Evolutionary conservation across 2,797 vertebrate genomes (phyloP).

Genomic region (Thunnus albacares): DNA sequence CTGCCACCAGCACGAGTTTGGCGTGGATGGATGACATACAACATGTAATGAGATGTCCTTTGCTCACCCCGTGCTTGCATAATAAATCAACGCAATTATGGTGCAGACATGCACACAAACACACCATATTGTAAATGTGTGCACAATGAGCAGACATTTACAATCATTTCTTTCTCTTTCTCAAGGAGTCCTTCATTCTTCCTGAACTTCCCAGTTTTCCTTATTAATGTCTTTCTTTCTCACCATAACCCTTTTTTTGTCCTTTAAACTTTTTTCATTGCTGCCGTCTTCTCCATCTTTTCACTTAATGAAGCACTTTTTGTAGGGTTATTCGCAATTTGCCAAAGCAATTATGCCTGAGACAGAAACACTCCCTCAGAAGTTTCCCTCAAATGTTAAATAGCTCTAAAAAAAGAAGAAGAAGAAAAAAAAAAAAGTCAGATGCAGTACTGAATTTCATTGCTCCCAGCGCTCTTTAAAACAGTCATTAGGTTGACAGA

Average conservation of each 20-base stretch:
- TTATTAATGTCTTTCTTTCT: constrained; percentile 31
- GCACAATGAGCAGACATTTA: background rate
- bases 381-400: constrained; percentile 68
- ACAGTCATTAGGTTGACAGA: constrained; percentile 49
- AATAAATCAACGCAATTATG: constrained; percentile 26
- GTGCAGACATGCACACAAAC: background rate
- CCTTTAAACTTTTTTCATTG: background rate
- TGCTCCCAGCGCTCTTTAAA: constrained; percentile 23
- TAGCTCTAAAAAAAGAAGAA: constrained; percentile 43
- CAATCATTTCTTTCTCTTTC: background rate
- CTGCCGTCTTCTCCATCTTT: constrained; percentile 26
- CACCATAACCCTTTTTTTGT: background rate
- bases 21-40: constrained; percentile 21
- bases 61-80: constrained; percentile 25
- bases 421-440: constrained; percentile 27
- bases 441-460: constrained; percentile 27
- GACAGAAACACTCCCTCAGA: constrained; percentile 41
- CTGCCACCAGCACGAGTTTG: constrained; percentile 40
- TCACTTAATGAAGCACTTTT: constrained; percentile 60
- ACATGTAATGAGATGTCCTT: constrained; percentile 50
- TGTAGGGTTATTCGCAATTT: constrained; percentile 51
- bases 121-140: background rate
- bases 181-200: constrained; percentile 1
- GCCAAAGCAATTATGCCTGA: constrained; percentile 60
- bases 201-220: constrained; percentile 21